Conservation (phyloP, 2,888 invertebrate genomes). For the Rhyacophila evoluta region DNA sequence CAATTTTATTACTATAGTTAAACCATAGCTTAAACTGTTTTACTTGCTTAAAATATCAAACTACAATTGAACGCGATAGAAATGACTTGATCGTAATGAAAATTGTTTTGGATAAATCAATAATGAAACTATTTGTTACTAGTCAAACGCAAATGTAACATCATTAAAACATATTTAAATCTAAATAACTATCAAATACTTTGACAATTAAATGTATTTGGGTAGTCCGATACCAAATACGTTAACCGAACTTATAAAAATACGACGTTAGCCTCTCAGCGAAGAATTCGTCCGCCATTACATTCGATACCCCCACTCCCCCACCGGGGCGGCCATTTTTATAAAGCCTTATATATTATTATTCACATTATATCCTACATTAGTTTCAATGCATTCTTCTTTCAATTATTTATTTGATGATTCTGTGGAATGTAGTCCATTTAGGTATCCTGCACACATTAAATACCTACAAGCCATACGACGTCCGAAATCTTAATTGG, state of each 20-base stretch:
- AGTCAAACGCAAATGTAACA: too few species aligned
- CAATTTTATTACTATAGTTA: too few species aligned
- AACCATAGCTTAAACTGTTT: too few species aligned
- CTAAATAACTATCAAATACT: too few species aligned
- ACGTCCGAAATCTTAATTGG: neutral
- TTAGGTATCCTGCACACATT: neutral
- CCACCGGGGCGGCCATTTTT: slow-evolving; percentile 15
- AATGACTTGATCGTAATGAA: too few species aligned
- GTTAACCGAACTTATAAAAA: slow-evolving; percentile 3
- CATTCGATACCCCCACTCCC: slow-evolving; percentile 16
- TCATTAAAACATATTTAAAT: too few species aligned
- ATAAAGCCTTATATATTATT: slow-evolving; percentile 21
- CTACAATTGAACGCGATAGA: too few species aligned
- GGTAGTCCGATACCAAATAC: neutral
- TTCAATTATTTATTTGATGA: slow-evolving; percentile 15
- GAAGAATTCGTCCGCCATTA: slow-evolving; percentile 22
- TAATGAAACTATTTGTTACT: too few species aligned
- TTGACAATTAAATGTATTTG: too few species aligned
- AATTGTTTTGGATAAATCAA: too few species aligned
- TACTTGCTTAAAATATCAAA: too few species aligned
- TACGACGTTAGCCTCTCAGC: neutral
- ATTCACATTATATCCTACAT: slow-evolving; percentile 24
- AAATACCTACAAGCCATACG: neutral
- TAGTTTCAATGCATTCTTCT: slow-evolving; percentile 24
- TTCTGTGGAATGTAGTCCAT: neutral